phyloP scores from a whole-genome alignment of 2,888 invertebrate species.

The Hylaea fasciaria region DNA sequence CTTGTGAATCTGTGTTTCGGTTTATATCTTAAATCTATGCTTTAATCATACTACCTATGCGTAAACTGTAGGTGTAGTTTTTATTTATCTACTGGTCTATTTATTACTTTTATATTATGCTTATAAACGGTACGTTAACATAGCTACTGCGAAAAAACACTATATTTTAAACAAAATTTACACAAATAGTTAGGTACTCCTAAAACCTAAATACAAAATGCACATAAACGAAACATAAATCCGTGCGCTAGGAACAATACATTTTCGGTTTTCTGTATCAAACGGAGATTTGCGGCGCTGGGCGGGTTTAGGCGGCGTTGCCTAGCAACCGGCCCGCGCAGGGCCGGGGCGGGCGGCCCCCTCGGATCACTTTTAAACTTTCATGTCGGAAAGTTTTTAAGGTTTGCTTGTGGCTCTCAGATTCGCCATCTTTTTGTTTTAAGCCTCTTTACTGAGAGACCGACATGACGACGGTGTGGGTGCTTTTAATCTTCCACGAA shows the following conservation, averaged over 20 bases:
- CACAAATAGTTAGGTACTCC: no score
- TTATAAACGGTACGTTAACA: no score
- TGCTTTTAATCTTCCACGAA: conserved; percentile 39
- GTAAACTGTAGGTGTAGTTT: no score
- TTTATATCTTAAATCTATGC: no score
- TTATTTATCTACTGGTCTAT: no score
- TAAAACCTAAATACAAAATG: conserved; percentile 3
- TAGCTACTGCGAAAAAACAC: no score
- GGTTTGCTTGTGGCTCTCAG: conserved; percentile 80
- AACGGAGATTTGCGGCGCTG: conserved; percentile 80
- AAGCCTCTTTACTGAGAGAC: conserved; percentile 66
- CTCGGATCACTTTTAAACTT: conserved; percentile 84
- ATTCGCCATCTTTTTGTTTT: conserved; percentile 77
- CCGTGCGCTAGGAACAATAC: conserved; percentile 71
- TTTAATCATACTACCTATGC: no score
- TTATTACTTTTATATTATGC: no score
- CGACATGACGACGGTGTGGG: conserved; percentile 46
- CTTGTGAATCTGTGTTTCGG: no score
- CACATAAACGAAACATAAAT: conserved; percentile 53
- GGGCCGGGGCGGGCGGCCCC: conserved; percentile 48
- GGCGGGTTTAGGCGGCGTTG: conserved; percentile 74
- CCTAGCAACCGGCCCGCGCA: conserved; percentile 66
- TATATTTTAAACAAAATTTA: no score
- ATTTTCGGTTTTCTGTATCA: conserved; percentile 74
- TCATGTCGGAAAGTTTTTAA: conserved; percentile 84